These are phyloP conservation scores for Spodoptera frugiperda DNA, from an alignment of 1,140 invertebrate genomes.

Conservation along the genomic window DNA sequence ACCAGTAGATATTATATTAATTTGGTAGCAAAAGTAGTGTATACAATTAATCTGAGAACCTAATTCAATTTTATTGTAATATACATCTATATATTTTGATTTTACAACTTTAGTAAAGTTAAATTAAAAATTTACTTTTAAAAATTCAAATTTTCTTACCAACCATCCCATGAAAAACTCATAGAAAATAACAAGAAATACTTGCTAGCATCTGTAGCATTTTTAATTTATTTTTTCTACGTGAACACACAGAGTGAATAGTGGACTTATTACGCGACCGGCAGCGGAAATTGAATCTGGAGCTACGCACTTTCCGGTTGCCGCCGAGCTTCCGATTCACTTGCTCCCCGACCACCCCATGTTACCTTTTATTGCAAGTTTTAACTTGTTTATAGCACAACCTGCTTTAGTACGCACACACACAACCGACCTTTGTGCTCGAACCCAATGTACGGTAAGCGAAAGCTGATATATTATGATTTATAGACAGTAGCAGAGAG, in stretches of 20 bases:
- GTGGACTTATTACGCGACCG: slow-evolving; percentile 77
- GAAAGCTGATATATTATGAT: too few relatives aligned
- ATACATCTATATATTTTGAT: too few relatives aligned
- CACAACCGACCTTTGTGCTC: too few relatives aligned
- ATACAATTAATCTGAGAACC: too few relatives aligned
- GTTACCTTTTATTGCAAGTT: slow-evolving; percentile 65
- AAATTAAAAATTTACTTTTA: too few relatives aligned
- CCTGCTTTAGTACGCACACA: background rate
- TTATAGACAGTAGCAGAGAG: too few relatives aligned
- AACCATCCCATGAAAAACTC: background rate
- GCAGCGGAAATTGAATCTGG: slow-evolving; percentile 81
- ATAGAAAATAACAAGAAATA: background rate
- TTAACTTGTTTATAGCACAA: slow-evolving; percentile 45
- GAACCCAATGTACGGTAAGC: too few relatives aligned
- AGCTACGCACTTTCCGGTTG: slow-evolving; percentile 80
- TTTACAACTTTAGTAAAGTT: too few relatives aligned
- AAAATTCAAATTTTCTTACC: too few relatives aligned
- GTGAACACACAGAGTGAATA: slow-evolving; percentile 67
- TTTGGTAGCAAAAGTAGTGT: too few relatives aligned
- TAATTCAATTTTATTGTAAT: too few relatives aligned
- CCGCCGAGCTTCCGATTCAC: slow-evolving; percentile 67
- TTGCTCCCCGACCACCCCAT: slow-evolving; percentile 57
- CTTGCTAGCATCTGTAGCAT: slow-evolving; percentile 3
- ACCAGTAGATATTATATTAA: too few relatives aligned
- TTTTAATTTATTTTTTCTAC: slow-evolving; percentile 56